Evolutionary conservation across 2,113 vertebrate genomes (phyloP).

Genomic region (Aldabrachelys gigantea): DNA sequence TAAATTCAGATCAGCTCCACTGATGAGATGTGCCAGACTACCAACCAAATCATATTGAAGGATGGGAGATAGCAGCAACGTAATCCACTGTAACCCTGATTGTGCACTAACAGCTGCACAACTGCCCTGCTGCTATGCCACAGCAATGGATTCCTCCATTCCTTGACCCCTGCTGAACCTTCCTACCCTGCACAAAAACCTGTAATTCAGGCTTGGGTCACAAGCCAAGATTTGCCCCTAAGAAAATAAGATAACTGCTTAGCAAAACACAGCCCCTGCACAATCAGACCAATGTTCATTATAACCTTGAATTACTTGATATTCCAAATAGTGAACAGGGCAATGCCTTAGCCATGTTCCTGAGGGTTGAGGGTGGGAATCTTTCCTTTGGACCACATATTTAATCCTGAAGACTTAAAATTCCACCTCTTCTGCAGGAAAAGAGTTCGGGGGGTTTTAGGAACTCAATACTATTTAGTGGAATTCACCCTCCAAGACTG

Average conservation of each 20-base stretch:
- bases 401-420: neutral
- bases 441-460: neutral
- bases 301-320: neutral
- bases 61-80: neutral
- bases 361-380: neutral
- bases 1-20: neutral
- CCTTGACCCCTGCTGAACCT: neutral
- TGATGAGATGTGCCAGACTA: accelerated
- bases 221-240: neutral
- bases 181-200: accelerated
- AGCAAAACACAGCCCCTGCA: neutral
- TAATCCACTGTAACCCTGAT: neutral
- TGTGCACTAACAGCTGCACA: neutral
- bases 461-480: neutral
- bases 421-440: neutral
- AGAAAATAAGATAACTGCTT: neutral
- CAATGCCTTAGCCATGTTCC: accelerated
- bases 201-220: neutral
- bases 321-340: neutral
- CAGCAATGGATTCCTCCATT: neutral
- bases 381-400: neutral
- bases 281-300: neutral
- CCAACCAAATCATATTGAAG: neutral
- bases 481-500: neutral
- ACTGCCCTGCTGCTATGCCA: neutral